These are phyloP conservation scores for Artemia franciscana DNA, from an alignment of 1,140 invertebrate genomes.

Conservation along the genomic window DNA sequence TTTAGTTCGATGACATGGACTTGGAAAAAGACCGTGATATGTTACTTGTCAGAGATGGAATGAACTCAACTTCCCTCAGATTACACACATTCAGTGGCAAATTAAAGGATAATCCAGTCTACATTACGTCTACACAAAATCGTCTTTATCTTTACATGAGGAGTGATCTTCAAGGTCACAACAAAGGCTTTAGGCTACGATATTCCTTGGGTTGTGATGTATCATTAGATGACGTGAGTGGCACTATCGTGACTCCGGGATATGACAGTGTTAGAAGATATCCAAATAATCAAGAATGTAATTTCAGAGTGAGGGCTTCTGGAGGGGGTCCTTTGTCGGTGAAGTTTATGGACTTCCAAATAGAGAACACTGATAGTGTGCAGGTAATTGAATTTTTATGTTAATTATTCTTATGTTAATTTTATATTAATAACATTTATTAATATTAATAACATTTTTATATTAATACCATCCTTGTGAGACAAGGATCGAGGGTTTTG, in stretches of 20 bases:
- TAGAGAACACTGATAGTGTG: constrained; percentile 62
- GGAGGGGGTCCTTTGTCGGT: constrained; percentile 56
- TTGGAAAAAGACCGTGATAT: constrained; percentile 62
- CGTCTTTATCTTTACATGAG: constrained; percentile 76
- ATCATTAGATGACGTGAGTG: constrained; percentile 50
- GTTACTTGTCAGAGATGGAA: constrained; percentile 67
- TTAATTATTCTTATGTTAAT: no score
- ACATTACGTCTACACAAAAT: constrained; percentile 72
- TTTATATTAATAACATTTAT: no score
- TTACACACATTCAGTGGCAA: constrained; percentile 59
- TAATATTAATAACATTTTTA: no score
- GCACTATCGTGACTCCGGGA: constrained; percentile 64
- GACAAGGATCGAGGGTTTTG: no score
- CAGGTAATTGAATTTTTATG: constrained; percentile 32
- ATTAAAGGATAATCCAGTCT: constrained; percentile 45
- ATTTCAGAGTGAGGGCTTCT: constrained; percentile 63
- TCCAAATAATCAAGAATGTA: constrained; percentile 74
- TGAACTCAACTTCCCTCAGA: constrained; percentile 52
- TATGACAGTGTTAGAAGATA: constrained; percentile 55
- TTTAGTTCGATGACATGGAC: constrained; percentile 60
- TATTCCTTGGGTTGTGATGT: constrained; percentile 40
- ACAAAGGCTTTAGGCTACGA: constrained; percentile 69
- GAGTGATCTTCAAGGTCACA: constrained; percentile 62
- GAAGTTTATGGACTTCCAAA: constrained; percentile 60
- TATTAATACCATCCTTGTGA: no score